A percentile compares a stretch with the other conserved stretches of the same genome.
These are phyloP conservation scores for Osmerus eperlanus DNA, from an alignment of 2,113 vertebrate genomes.

Conservation along the genomic window DNA sequence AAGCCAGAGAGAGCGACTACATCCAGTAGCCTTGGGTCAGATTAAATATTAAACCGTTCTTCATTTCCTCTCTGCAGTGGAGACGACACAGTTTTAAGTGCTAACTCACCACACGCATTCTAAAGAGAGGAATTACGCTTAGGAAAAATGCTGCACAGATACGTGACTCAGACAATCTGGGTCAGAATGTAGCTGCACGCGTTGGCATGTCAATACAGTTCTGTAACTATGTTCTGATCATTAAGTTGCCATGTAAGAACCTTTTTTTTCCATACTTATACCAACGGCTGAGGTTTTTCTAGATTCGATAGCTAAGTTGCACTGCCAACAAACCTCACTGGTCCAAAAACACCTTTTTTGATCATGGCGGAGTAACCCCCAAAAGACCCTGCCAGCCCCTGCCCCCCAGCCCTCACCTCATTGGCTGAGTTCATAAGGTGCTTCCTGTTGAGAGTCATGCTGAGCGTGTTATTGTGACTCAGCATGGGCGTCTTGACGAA, in stretches of 20 bases:
- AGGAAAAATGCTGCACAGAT: conserved; percentile 24
- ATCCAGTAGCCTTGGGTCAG: conserved; percentile 9
- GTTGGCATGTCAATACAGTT: no score
- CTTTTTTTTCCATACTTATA: no score
- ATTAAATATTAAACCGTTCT: conserved; percentile 39
- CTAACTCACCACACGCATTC: not conserved
- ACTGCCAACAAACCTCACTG: not conserved
- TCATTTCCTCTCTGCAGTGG: conserved; percentile 14
- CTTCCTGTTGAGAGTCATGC: conserved; percentile 77
- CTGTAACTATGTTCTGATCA: no score
- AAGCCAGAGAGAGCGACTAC: conserved; percentile 16
- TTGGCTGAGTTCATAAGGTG: conserved; percentile 72
- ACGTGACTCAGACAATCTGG: conserved; percentile 7
- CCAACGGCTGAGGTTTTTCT: no score
- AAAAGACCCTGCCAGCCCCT: conserved; percentile 13
- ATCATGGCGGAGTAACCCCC: not conserved
- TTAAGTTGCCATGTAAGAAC: no score
- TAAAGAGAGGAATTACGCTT: not conserved
- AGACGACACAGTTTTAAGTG: conserved; percentile 8
- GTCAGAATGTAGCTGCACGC: not conserved
- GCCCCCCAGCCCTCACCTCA: conserved; percentile 67
- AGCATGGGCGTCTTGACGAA: conserved; percentile 86
- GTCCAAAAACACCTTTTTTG: not conserved
- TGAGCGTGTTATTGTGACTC: conserved; percentile 78
- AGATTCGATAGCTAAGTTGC: no score